Evolutionary conservation across 2,888 invertebrate genomes (phyloP).

Genomic region (Digitonthophagus gazella): DNA sequence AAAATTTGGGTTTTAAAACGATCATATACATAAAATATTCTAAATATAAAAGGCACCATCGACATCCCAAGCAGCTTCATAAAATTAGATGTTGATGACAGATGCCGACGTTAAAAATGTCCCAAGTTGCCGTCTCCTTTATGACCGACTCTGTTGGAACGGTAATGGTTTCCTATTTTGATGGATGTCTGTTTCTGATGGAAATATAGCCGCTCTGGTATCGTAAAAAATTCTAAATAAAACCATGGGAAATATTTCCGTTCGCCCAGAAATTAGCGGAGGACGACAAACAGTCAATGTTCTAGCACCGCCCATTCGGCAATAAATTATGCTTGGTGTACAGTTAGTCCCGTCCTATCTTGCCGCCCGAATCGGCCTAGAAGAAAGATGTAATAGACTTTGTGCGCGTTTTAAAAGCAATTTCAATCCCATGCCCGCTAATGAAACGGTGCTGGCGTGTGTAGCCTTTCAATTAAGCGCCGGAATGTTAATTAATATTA

Average conservation of each 20-base stretch:
- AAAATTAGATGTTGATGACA: not conserved
- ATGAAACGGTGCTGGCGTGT: not conserved
- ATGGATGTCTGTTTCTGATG: not conserved
- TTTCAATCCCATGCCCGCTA: not conserved
- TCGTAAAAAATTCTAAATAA: not conserved
- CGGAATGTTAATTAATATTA: not conserved
- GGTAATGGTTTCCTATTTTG: not conserved
- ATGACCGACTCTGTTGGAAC: not conserved
- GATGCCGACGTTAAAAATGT: not conserved
- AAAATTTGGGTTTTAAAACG: too few relatives aligned
- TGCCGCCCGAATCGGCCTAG: not conserved
- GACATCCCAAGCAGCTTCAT: not conserved
- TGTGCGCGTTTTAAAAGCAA: not conserved
- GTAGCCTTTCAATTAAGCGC: not conserved
- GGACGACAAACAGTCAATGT: not conserved
- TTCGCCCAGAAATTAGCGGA: not conserved
- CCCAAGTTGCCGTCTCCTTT: not conserved
- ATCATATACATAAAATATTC: not conserved
- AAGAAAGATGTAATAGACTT: not conserved
- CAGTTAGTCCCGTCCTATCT: not conserved
- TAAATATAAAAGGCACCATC: not conserved
- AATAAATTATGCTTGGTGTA: not conserved
- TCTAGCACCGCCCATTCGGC: not conserved
- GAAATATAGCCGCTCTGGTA: not conserved
- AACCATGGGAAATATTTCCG: not conserved